Conservation (phyloP, 2,797 vertebrate species). For the Cossypha niveicapilla region DNA sequence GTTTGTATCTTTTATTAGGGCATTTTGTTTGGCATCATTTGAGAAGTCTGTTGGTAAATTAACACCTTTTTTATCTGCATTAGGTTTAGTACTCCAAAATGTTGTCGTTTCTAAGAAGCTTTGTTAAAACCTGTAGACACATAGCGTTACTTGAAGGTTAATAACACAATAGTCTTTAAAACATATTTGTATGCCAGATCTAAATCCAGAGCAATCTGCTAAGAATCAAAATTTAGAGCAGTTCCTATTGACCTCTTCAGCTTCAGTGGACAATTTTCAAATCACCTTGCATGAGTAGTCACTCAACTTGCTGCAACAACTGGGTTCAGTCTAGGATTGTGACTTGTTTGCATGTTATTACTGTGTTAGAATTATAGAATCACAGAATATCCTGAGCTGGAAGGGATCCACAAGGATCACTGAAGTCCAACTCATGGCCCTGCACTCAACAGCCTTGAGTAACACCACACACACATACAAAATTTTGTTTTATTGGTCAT, state of each 20-base stretch:
- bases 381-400: not conserved
- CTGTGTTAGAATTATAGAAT: not conserved
- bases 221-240: not conserved
- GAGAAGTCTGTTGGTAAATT: not conserved
- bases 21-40: not conserved
- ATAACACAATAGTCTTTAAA: not conserved
- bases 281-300: not conserved
- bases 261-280: conserved; percentile 19
- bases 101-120: not conserved
- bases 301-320: not conserved
- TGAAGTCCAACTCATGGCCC: not conserved
- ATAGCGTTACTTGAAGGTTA: not conserved
- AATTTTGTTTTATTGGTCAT: not conserved
- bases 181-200: not conserved
- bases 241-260: not conserved
- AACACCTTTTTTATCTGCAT: not conserved
- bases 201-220: not conserved
- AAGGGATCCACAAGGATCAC: not conserved
- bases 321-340: conserved; percentile 1
- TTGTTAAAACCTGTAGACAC: not conserved
- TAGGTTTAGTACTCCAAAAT: not conserved
- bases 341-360: not conserved
- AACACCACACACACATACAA: not conserved
- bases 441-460: not conserved
- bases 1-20: not conserved